These are phyloP conservation scores for Noturus placidus DNA, from an alignment of 2,113 vertebrate genomes.

Conservation along the genomic window DNA sequence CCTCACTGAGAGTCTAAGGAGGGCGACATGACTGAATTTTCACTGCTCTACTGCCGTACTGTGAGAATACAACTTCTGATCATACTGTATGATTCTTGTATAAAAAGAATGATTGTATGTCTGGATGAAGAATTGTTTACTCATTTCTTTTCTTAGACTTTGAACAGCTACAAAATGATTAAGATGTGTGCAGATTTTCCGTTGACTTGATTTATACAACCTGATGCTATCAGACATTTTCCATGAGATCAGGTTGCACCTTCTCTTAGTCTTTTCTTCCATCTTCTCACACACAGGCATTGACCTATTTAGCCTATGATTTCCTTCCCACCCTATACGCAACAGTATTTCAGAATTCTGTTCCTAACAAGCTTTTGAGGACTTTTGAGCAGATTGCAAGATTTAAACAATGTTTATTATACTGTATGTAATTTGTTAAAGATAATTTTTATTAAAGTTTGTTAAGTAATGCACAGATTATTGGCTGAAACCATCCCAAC, in stretches of 20 bases:
- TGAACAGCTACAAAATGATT: no score
- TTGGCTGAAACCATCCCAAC: background rate
- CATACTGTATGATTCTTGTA: background rate
- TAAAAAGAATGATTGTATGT: background rate
- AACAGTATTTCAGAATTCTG: conserved; percentile 22
- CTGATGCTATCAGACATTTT: background rate
- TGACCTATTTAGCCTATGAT: conserved; percentile 12
- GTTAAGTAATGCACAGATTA: background rate
- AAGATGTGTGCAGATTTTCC: background rate
- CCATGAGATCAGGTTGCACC: conserved; percentile 20
- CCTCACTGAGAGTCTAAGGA: background rate
- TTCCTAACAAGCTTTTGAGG: background rate
- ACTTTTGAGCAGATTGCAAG: background rate
- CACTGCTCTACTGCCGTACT: background rate
- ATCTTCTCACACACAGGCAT: background rate
- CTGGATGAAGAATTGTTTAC: background rate
- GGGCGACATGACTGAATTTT: background rate
- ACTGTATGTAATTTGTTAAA: background rate
- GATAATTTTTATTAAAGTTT: background rate
- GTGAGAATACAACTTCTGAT: background rate
- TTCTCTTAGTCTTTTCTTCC: background rate
- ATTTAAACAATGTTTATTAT: background rate
- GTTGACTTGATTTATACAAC: conserved; percentile 3
- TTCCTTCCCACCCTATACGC: conserved; percentile 8
- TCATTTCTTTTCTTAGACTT: background rate